Percentiles rank a stretch among this genome's conserved stretches.
Evolutionary conservation across 2,113 vertebrate species (phyloP).

Genomic region (Enhydra lutris): DNA sequence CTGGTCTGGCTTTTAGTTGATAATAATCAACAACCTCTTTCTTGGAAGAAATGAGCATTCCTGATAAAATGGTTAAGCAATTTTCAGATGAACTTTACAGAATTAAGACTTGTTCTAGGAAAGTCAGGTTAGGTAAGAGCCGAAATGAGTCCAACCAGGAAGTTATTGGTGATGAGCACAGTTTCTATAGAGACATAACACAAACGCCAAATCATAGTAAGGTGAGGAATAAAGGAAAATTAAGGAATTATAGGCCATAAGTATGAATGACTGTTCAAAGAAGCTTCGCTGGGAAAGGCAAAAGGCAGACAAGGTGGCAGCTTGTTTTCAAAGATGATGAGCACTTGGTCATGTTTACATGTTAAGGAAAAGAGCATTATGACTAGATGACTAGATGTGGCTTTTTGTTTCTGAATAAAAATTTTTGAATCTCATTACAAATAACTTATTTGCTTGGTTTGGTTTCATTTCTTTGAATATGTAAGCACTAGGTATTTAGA

Average conservation of each 20-base stretch:
- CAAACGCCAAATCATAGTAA: not conserved
- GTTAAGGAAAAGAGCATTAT: not conserved
- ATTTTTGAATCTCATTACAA: not conserved
- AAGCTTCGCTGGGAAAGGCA: not conserved
- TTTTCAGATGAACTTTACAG: slow-evolving; percentile 21
- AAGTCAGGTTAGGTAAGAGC: slow-evolving; percentile 17
- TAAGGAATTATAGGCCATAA: not conserved
- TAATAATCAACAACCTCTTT: not conserved
- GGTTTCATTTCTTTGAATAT: not conserved
- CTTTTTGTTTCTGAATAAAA: slow-evolving; percentile 25
- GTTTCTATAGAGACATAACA: not conserved
- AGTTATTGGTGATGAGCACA: slow-evolving; percentile 17
- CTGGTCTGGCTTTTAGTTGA: not conserved
- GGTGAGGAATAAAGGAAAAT: not conserved
- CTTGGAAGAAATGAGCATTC: not conserved
- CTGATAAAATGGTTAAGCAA: slow-evolving; percentile 1
- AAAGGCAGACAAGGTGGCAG: not conserved
- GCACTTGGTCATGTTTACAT: not conserved
- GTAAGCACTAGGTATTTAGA: not conserved
- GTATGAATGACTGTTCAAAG: not conserved
- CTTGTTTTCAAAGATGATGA: not conserved
- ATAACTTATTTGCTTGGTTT: not conserved
- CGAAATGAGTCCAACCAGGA: slow-evolving; percentile 6
- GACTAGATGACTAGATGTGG: not conserved
- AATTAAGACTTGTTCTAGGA: slow-evolving; percentile 39